Percentiles rank a stretch among this genome's conserved stretches.
These are phyloP conservation scores for Hippolais icterina DNA, from an alignment of 2,113 vertebrate genomes.

Conservation along the genomic window DNA sequence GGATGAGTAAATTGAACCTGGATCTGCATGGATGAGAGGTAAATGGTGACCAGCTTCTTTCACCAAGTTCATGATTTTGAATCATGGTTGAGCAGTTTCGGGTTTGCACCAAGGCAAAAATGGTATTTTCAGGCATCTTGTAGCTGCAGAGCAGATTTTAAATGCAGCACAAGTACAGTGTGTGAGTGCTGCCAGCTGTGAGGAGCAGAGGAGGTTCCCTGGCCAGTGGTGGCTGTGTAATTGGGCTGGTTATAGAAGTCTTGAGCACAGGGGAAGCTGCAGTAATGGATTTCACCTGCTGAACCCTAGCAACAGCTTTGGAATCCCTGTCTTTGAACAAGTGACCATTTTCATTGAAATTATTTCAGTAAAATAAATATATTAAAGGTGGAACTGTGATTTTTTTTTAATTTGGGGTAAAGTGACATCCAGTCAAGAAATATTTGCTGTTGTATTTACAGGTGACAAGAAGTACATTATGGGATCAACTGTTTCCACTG, in stretches of 20 bases:
- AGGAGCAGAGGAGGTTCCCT: background rate
- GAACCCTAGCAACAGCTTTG: background rate
- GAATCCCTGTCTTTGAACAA: background rate
- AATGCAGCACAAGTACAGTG: background rate
- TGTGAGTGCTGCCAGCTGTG: background rate
- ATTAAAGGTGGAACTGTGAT: background rate
- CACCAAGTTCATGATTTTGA: background rate
- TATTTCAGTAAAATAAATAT: background rate
- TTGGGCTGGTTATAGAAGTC: background rate
- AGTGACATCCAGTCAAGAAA: background rate
- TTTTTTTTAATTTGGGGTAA: background rate
- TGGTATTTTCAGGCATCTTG: background rate
- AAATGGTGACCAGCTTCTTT: background rate
- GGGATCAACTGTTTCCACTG: constrained; percentile 90
- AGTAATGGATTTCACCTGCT: background rate
- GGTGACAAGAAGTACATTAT: constrained; percentile 98
- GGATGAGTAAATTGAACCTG: background rate
- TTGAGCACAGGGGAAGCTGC: background rate
- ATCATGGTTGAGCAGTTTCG: accelerated
- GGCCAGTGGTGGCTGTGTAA: background rate
- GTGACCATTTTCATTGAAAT: background rate
- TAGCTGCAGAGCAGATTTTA: background rate
- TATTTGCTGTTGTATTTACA: constrained; percentile 53
- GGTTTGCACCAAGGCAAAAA: background rate
- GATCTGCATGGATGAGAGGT: accelerated